Conservation (phyloP, 2,113 vertebrate genomes). For the Leptosomus discolor region DNA sequence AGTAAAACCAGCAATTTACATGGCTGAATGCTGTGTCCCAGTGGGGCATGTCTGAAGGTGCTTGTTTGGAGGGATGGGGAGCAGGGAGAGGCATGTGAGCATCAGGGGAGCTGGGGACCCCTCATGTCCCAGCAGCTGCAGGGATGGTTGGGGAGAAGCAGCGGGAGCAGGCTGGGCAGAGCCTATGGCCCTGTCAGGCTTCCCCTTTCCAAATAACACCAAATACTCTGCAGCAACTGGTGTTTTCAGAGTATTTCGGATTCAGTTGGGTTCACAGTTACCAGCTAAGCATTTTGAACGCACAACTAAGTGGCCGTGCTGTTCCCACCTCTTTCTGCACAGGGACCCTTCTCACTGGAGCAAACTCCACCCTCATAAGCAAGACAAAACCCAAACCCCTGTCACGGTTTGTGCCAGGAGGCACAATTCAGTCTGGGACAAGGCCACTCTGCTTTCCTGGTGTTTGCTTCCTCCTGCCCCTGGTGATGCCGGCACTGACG, state of each 20-base stretch:
- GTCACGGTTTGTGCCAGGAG: neutral
- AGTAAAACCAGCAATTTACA: fast-evolving
- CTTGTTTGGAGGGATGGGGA: neutral
- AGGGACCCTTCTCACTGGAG: neutral
- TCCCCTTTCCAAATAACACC: neutral
- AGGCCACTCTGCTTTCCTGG: neutral
- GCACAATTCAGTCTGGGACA: neutral
- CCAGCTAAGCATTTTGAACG: neutral
- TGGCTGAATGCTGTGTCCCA: neutral
- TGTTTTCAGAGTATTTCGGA: neutral
- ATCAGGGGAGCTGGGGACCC: neutral
- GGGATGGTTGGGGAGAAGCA: neutral
- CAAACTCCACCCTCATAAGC: fast-evolving
- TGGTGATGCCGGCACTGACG: neutral
- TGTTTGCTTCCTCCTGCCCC: neutral
- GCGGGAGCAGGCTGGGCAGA: neutral
- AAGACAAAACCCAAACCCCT: neutral
- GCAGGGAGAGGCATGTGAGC: too few relatives aligned
- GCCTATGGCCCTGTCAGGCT: neutral
- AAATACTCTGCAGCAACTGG: neutral
- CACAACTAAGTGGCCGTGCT: neutral
- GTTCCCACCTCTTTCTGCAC: neutral
- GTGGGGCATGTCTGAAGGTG: neutral
- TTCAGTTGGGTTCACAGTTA: neutral
- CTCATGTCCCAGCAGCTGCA: fast-evolving